Base-by-base conservation (phyloP, 2,797 vertebrate species). In the Periophthalmus magnuspinnatus region DNA sequence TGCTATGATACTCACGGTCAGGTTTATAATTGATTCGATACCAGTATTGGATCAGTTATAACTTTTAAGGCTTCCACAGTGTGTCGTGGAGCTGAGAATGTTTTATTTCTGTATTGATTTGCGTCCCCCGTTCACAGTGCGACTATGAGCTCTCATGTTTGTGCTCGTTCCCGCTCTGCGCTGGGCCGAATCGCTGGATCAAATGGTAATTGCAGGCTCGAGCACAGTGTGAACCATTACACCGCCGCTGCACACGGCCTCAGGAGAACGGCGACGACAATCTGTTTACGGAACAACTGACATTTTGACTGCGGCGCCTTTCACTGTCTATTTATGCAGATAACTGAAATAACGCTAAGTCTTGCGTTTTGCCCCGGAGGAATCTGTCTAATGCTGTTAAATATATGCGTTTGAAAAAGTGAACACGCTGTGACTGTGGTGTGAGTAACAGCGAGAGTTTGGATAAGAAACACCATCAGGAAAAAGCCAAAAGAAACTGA, bases 191-290 rank as follows among this genome's bases (percentile, higher is more conserved):
- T 78, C 75, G 72, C 50, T 69, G 67, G 68, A 84, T 86, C 71
- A 85, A 79, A 73, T 67, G 52, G 41, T 84, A 82, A 86, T 83
- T 84, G 67, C 41, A 68, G 76, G 66, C 59, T 81, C 74, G 41
- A 67, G 68, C 76, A 70, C 28, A 70, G 62, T 65, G 63, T 76
- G 80, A 78, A 76, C 50, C 59, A 63, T 54, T 67, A 33, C 45
- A 33, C 45, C 50, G 45, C 75, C 50, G 45, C 75, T n/a, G 74
- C 62, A 63, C 59, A 70, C 71, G 72, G 65, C 57, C 60, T 67
- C 55, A 19, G 60, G 66, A 64, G 50, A 52, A 68, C 14, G 58
- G 67, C 41, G 28, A 50, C 67, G 10, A 66, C 41, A 50, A 66
- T 32, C 60, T 34, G 72, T 60, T 65, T 7, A 0, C 5, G 28